Evolutionary conservation across 92 coral and sea anemone genomes (phyloP).

Genomic region (Epizoanthus ramosus): DNA sequence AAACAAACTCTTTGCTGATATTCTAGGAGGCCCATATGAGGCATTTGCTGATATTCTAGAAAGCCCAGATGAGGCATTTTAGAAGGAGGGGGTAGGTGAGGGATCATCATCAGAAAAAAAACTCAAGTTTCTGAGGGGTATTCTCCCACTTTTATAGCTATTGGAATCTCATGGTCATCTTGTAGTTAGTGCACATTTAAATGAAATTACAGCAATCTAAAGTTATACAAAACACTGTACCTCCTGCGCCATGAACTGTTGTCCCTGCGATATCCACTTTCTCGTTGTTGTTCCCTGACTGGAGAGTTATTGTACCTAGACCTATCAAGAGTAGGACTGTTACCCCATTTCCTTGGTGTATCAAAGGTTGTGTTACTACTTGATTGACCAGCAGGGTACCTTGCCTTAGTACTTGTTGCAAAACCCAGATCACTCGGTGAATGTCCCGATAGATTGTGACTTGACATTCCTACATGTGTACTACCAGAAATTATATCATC

Average conservation of each 20-base stretch:
- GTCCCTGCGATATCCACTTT: neutral
- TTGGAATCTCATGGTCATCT: no score
- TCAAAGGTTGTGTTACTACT: neutral
- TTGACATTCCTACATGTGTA: neutral
- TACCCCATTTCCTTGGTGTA: neutral
- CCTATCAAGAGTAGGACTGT: neutral
- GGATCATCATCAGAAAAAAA: no score
- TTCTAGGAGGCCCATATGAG: no score
- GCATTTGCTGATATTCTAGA: no score
- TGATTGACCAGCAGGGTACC: neutral
- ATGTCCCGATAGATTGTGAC: neutral
- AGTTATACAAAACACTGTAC: neutral
- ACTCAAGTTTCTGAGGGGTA: no score
- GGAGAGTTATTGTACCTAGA: neutral
- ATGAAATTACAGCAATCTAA: no score
- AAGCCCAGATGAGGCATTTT: no score
- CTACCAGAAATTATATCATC: constrained; percentile 23
- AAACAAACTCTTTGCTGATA: no score
- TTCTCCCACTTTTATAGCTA: no score
- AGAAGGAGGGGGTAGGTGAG: no score
- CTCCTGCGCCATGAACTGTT: neutral
- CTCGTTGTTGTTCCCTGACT: neutral
- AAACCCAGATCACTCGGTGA: neutral
- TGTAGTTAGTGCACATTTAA: no score
- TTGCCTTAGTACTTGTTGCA: neutral